Conservation (phyloP, 2,797 vertebrate species). For the Acrossocheilus wenchowensis region DNA sequence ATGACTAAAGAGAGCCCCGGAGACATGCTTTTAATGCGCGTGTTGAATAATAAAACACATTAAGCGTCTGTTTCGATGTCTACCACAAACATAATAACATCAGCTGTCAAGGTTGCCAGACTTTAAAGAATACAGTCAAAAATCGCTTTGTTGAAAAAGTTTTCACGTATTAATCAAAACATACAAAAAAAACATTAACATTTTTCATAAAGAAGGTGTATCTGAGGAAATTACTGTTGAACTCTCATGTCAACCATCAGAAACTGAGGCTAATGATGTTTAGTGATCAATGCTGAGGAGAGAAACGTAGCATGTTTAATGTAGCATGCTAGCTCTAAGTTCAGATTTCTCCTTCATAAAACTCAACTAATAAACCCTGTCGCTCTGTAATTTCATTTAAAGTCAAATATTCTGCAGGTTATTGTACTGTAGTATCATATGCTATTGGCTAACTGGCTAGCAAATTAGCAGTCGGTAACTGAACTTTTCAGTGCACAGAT, state of each 20-base stretch:
- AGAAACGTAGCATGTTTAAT: background rate
- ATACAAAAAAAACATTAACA: conserved; percentile 2
- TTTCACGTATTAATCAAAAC: background rate
- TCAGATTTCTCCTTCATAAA: background rate
- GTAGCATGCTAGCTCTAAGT: background rate
- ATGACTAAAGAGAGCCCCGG: conserved; percentile 56
- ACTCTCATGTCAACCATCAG: background rate
- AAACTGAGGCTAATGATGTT: conserved; percentile 7
- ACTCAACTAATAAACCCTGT: background rate
- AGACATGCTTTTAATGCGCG: conserved; percentile 55
- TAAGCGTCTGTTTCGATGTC: conserved; percentile 48
- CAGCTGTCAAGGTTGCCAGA: conserved; percentile 38
- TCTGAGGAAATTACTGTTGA: conserved; percentile 2
- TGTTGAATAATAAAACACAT: conserved; percentile 50
- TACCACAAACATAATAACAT: conserved; percentile 43
- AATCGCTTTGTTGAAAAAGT: background rate
- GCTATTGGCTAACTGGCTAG: background rate
- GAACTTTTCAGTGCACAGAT: background rate
- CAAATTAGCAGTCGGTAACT: background rate
- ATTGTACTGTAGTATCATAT: background rate
- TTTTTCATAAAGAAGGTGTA: conserved; percentile 23
- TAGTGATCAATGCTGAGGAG: conserved; percentile 12
- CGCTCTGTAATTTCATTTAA: background rate
- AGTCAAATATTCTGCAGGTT: background rate
- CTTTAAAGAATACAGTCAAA: conserved; percentile 19